Conservation (phyloP, 1,140 invertebrate species). For the Drosophila mayri region DNA sequence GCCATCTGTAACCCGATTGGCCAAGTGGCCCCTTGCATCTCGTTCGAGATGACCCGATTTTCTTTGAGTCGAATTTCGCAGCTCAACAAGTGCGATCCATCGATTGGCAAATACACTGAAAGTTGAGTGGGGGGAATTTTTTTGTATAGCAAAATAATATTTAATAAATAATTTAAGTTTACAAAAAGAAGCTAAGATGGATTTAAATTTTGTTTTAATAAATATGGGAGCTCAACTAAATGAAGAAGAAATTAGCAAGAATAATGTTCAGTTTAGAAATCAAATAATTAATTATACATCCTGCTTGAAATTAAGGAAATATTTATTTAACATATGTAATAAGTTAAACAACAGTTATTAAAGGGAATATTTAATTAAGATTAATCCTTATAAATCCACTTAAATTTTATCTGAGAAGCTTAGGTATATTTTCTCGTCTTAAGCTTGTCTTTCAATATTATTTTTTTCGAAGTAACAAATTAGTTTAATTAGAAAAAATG, state of each 20-base stretch:
- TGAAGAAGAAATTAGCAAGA: too few relatives aligned
- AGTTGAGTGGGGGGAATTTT: not conserved
- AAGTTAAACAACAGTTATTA: too few relatives aligned
- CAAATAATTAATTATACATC: not conserved
- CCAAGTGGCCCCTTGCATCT: constrained; percentile 76
- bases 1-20: constrained; percentile 74
- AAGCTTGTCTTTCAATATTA: not conserved
- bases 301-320: not conserved
- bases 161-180: too few relatives aligned
- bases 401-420: not conserved
- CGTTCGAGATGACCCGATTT: constrained; percentile 65
- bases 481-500: not conserved
- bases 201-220: not conserved
- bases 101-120: constrained; percentile 23
- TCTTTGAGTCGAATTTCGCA: constrained; percentile 31
- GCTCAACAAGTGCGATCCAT: constrained; percentile 25
- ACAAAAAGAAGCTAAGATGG: too few relatives aligned
- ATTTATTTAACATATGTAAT: not conserved
- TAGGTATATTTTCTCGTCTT: not conserved
- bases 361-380: too few relatives aligned
- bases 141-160: not conserved
- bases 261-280: too few relatives aligned
- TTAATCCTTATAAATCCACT: not conserved
- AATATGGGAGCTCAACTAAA: not conserved
- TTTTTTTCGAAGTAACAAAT: not conserved